Base-by-base conservation (phyloP, 2,888 invertebrate species). In the Plagodis pulveraria region DNA sequence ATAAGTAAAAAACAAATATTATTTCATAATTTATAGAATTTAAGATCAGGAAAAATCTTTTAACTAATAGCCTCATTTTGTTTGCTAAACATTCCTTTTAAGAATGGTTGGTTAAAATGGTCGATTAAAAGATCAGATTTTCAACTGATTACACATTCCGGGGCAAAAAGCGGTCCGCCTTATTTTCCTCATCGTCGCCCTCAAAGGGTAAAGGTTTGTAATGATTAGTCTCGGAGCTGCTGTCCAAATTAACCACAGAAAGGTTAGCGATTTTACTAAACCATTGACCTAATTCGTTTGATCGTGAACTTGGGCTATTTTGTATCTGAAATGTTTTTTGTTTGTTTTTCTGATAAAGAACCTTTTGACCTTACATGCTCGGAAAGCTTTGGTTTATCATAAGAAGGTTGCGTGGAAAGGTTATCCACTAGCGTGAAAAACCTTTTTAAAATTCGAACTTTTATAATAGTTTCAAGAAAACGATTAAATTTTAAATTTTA, bases 111-210 rank as follows among this genome's bases (percentile, higher is more conserved):
- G 52, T 52, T 51, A 33, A 52, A 52, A 45, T 36, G 45, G 52
- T 47, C 44, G 46, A 57, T 58, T 62, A 62, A 57, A 58, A 58
- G 58, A 58, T 62, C 62, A 56, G 41, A 56, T 58, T 62, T 62
- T 58, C 56, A 47, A 58, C 50, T 56, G 56, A 63, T 63, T 63
- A 58, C 49, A 53, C 62, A 63, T 56, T 56, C 45, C 56, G 5
- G 32, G 43, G 56, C 55, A 49, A 52, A 60, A 52, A 61, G 41
- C 45, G 52, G 52, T 50, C 55, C 40, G 42, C 32, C 52, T 44
- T 8, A 52, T 46, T 59, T 59, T 55, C 42, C 49, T 33, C 56
- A 42, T 56, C 60, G 56, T 53, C 60, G 36, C 56, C 49, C 52
- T 36, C 55, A 52, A 47, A 56, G 45, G 60, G 56, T 55, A 50